Evolutionary conservation across 2,888 invertebrate genomes (phyloP).

Genomic region (Chironomus tentans): DNA sequence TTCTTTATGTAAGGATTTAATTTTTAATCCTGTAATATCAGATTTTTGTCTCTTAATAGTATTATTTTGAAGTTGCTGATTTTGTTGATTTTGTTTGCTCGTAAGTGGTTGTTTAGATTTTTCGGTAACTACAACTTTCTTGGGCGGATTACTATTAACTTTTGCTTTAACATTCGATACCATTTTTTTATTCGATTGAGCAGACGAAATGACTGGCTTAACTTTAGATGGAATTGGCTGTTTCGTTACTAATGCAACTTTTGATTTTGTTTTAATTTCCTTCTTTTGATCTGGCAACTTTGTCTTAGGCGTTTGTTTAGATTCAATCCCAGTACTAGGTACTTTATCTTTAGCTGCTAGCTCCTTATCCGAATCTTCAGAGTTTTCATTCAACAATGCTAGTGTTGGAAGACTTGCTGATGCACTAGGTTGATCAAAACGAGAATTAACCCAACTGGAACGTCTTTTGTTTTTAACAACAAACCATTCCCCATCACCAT

Average conservation of each 20-base stretch:
- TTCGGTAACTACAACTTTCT: constrained; percentile 28
- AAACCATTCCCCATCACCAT: constrained; percentile 69
- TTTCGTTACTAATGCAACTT: not conserved
- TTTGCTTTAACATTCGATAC: not conserved
- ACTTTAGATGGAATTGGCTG: not conserved
- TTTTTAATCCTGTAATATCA: constrained; percentile 52
- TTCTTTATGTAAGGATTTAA: constrained; percentile 41
- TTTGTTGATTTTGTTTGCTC: not conserved
- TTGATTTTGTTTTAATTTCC: not conserved
- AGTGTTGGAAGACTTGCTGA: constrained; percentile 73
- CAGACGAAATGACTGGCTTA: not conserved
- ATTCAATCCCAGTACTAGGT: not conserved
- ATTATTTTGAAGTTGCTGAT: not conserved
- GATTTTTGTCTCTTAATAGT: constrained; percentile 47
- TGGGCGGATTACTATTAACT: constrained; percentile 30
- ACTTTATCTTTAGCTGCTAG: constrained; percentile 33
- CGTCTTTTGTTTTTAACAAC: constrained; percentile 67
- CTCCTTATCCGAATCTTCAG: constrained; percentile 36
- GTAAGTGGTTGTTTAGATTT: constrained; percentile 7
- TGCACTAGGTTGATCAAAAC: constrained; percentile 74
- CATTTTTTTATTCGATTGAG: not conserved
- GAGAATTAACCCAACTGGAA: constrained; percentile 57
- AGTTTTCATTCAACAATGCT: constrained; percentile 41
- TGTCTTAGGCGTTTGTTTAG: not conserved
- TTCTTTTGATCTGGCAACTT: not conserved